Conservation (phyloP, 2,113 vertebrate genomes). For the Callithrix jacchus region DNA sequence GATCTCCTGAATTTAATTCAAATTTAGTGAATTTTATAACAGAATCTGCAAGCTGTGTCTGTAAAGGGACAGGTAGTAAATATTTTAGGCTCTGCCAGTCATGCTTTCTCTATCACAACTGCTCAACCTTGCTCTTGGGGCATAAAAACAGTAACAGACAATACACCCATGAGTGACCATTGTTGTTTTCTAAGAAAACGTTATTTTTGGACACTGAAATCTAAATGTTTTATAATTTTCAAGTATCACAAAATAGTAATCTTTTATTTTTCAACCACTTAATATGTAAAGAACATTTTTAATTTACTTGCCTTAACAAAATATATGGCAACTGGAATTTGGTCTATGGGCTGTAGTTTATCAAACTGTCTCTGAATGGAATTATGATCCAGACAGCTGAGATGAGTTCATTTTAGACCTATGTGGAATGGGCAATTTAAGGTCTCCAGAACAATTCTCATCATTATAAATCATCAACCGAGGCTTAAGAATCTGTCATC, state of each 20-base stretch:
- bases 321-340: not conserved
- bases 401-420: conserved; percentile 16
- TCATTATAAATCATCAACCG: conserved; percentile 48
- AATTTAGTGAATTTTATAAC: not conserved
- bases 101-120: not conserved
- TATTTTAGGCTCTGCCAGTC: not conserved
- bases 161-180: not conserved
- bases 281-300: not conserved
- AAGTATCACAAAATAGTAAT: not conserved
- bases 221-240: not conserved
- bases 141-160: not conserved
- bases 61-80: not conserved
- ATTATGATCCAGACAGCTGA: conserved; percentile 39
- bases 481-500: conserved; percentile 6
- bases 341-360: not conserved
- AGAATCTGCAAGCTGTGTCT: not conserved
- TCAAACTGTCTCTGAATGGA: conserved; percentile 37
- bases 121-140: not conserved
- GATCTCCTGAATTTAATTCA: not conserved
- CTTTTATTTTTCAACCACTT: not conserved
- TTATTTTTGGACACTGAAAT: not conserved
- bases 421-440: conserved; percentile 26
- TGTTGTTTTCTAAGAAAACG: not conserved
- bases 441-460: conserved; percentile 47
- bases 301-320: not conserved